Evolutionary conservation across 92 coral and sea anemone species (phyloP).

Genomic region (Phenganax subtilis): DNA sequence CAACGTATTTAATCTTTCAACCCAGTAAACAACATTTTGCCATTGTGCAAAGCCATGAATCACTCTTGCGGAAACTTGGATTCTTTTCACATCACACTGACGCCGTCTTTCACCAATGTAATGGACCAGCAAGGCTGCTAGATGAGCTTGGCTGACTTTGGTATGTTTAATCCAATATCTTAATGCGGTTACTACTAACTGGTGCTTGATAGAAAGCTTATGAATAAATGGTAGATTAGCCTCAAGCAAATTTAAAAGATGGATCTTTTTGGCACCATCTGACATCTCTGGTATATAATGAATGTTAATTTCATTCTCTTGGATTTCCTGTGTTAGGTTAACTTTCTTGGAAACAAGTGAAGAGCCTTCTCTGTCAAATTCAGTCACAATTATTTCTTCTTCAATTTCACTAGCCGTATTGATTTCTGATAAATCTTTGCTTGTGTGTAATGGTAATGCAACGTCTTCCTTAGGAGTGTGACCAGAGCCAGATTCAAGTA

Average conservation of each 20-base stretch:
- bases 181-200: constrained; percentile 22
- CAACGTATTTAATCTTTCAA: background rate
- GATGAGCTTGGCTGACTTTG: constrained; percentile 33
- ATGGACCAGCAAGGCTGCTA: constrained; percentile 48
- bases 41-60: constrained; percentile 36
- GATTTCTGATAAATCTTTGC: background rate
- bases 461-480: background rate
- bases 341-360: background rate
- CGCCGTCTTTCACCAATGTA: constrained; percentile 8
- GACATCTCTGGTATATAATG: constrained; percentile 12
- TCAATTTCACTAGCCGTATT: background rate
- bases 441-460: background rate
- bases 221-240: constrained; percentile 5
- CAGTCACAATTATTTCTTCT: background rate
- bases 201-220: constrained; percentile 4
- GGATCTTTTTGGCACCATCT: background rate
- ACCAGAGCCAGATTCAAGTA: too few species aligned
- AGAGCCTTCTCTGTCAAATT: constrained; percentile 8
- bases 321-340: background rate
- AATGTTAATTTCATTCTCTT: background rate
- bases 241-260: constrained; percentile 12
- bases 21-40: constrained; percentile 26
- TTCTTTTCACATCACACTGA: background rate
- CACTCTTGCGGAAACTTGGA: background rate
- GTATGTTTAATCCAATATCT: constrained; percentile 59